Base-by-base conservation (phyloP, 2,113 vertebrate species). In the Lonchura striata region DNA sequence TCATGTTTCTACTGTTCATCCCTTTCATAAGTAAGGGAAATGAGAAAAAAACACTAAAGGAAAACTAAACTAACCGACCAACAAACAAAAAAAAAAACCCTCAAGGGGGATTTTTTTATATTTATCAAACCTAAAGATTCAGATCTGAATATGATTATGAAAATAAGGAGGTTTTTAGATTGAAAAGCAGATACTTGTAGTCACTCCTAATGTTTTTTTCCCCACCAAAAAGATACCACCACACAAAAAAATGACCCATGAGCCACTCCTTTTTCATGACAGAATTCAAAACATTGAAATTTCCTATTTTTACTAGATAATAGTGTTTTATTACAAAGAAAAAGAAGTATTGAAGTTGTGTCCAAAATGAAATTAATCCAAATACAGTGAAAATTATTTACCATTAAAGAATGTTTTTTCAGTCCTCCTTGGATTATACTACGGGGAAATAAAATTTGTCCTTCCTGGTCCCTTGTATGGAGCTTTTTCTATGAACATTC, bases 401-500 rank as follows among this genome's bases (percentile, higher is more conserved):
- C 39, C 88, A 72, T 25, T 47, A 63, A 72, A 66, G 25, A 15
- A 10, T 47, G 7, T 8, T 76, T 86, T 60, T 56, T 53, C 44
- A 22, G 53, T 76, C 57, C 63, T 10, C 33, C n/a, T 37, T 52
- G 64, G 18, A 54, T 30, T 61, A 28, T 22, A 31, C 5, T n/a
- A 27, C 2, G 74, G 35, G n/a, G 33, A 88, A 72, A 91, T 49
- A 71, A 24, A 30, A 13, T 41, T 61, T 88, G 64, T 72, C 60
- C 49, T 82, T 79, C 70, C 28, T n/a, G 6, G 33, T 68, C 22
- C 10, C 22, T 39, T 42, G 28, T 60, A 66, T 2, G 27, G n/a
- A 56, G n/a, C 2, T 72, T 85, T 33, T 79, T 11, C 74, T 65
- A 21, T 0, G 1, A 69, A 81, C 0, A 0, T 50, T 75, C 69